phyloP scores from a whole-genome alignment of 2,888 invertebrate genomes.

The Zhuqinia jingwanae region DNA sequence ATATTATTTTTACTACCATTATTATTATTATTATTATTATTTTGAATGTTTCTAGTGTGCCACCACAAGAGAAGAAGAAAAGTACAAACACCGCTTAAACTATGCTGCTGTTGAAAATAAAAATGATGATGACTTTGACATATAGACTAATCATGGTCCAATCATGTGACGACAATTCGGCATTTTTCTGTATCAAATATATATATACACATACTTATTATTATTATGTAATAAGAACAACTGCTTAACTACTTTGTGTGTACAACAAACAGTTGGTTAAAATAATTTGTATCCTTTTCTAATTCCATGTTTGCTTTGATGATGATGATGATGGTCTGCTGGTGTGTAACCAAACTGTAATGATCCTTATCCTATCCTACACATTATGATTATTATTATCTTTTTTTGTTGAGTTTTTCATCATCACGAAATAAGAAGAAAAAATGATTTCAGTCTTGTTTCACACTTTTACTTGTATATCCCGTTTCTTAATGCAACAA shows the following conservation, averaged over 20 bases:
- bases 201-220: not conserved
- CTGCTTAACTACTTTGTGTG: no score
- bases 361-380: conserved; percentile 46
- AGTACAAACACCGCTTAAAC: not conserved
- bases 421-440: conserved; percentile 28
- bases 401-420: no score
- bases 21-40: conserved; percentile 50
- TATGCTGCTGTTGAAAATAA: conserved; percentile 8
- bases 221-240: conserved; percentile 18
- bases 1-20: conserved; percentile 26
- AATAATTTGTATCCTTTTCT: no score
- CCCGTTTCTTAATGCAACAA: not conserved
- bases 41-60: conserved; percentile 26
- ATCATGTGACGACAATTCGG: not conserved
- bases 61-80: no score
- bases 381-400: conserved; percentile 42
- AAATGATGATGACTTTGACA: conserved; percentile 37
- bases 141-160: conserved; percentile 15
- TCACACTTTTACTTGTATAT: not conserved
- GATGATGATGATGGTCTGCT: not conserved
- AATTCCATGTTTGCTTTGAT: no score
- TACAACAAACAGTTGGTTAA: conserved; percentile 41
- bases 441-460: not conserved
- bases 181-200: not conserved
- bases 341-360: conserved; percentile 47